A percentile compares a stretch with the other conserved stretches of the same genome.
These are phyloP conservation scores for Carassius auratus DNA, from an alignment of 2,113 vertebrate species.

Conservation along the genomic window DNA sequence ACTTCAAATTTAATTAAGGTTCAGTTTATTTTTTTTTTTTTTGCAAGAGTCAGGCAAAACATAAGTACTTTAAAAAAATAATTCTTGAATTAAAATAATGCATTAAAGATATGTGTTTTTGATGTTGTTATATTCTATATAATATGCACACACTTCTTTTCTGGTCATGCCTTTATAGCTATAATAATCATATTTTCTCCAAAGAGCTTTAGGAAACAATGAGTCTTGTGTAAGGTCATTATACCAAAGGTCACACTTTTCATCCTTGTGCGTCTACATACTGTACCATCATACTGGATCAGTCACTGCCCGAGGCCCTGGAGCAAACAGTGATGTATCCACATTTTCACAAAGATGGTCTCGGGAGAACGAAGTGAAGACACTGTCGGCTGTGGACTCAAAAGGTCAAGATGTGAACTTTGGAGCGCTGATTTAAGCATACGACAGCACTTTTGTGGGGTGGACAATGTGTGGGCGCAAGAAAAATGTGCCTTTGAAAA, in stretches of 20 bases:
- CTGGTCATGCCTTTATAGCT: not conserved
- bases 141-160: not conserved
- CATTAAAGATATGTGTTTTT: not conserved
- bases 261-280: slow-evolving; percentile 23
- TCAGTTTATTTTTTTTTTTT: not conserved
- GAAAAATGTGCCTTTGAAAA: not conserved
- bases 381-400: slow-evolving; percentile 10
- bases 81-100: not conserved
- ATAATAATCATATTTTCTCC: slow-evolving; percentile 19
- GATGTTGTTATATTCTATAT: not conserved
- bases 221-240: slow-evolving; percentile 24
- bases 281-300: slow-evolving; percentile 23
- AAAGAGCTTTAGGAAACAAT: slow-evolving; percentile 13
- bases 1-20: not conserved
- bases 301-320: slow-evolving; percentile 25
- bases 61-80: not conserved
- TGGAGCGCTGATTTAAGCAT: slow-evolving; percentile 14
- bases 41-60: not conserved
- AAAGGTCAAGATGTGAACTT: slow-evolving; percentile 34
- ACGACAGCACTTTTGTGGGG: not conserved
- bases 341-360: slow-evolving; percentile 26
- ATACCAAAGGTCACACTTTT: slow-evolving; percentile 33
- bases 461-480: not conserved
- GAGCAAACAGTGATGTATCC: slow-evolving; percentile 22
- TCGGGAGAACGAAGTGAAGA: not conserved